Evolutionary conservation across 2,888 invertebrate species (phyloP), one percentile per base, ranked within the genome.

Genomic region (Junonia oenone): DNA sequence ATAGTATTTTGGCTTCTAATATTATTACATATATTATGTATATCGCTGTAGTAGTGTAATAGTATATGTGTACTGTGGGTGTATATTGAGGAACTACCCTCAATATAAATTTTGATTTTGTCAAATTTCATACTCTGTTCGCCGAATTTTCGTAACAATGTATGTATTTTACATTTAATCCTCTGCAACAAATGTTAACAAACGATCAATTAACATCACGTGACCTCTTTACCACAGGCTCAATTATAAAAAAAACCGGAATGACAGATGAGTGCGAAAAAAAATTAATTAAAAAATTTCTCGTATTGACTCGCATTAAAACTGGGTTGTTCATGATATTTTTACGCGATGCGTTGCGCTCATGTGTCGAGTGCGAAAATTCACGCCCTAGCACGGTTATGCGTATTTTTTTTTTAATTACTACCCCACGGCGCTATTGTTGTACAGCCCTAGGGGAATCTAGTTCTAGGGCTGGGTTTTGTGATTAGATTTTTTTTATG

Each of bases 381-480:
- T 87, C 84, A 83, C 87, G 79, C 88, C 85, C 76, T 67, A 69
- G 64, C 70, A 64, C 64, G 65, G 69, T 74, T 76, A 75, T 76
- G 74, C 77, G 77, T 82, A n/a, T n/a, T n/a, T 85, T 84, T 82
- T 87, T 83, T 88, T 83, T 86, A 87, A 87, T 87, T 85, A 87
- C 83, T 72, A 76, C 84, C 85, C 84, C 76, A 78, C 75, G 71
- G 83, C 69, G 81, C 83, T 76, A 85, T 88, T 88, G 88, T 88
- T 72, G 73, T 71, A 68, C 75, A 69, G 67, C 80, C 78, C 82
- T 82, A 78, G 76, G 78, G 79, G 79, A 74, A 73, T 75, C 80
- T 78, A 79, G 72, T 48, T 51, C 61, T 76, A 80, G 80, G 86
- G 86, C 31, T 83, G 83, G 0, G 45, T 17, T 27, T 6, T 9